Evolutionary conservation across 1,140 invertebrate genomes (phyloP).

Genomic region (Mesaphorura yosii): DNA sequence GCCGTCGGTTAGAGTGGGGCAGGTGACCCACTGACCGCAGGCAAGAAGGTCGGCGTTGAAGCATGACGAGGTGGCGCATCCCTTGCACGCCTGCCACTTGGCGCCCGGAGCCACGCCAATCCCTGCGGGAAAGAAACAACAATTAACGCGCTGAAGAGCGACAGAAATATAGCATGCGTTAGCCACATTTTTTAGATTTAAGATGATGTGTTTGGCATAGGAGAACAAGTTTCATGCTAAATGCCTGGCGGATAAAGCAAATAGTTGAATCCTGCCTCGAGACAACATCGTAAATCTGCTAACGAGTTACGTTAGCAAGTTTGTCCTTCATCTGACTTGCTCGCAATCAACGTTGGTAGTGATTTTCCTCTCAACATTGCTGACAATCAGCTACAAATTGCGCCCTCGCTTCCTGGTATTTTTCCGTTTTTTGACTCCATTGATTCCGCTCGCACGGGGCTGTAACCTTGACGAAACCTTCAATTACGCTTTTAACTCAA

Average conservation of each 20-base stretch:
- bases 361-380: too few relatives aligned
- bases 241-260: background rate
- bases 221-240: background rate
- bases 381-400: too few relatives aligned
- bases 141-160: background rate
- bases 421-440: too few relatives aligned
- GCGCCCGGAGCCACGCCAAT: conserved; percentile 12
- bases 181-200: background rate
- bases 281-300: background rate
- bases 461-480: too few relatives aligned
- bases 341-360: too few relatives aligned
- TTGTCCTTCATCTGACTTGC: too few relatives aligned
- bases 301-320: too few relatives aligned
- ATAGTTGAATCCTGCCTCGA: background rate
- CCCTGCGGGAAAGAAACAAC: background rate
- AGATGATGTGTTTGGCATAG: background rate
- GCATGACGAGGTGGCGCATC: background rate
- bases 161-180: background rate
- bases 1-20: conserved; percentile 6
- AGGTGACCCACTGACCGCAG: conserved; percentile 17
- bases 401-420: too few relatives aligned
- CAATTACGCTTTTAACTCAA: too few relatives aligned
- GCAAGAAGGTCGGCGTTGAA: conserved; percentile 6
- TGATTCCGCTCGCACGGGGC: too few relatives aligned
- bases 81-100: conserved; percentile 9